Percentiles rank a stretch among this genome's conserved stretches.
Evolutionary conservation across 2,888 invertebrate genomes (phyloP).

Genomic region (Chaetoderma sp.): DNA sequence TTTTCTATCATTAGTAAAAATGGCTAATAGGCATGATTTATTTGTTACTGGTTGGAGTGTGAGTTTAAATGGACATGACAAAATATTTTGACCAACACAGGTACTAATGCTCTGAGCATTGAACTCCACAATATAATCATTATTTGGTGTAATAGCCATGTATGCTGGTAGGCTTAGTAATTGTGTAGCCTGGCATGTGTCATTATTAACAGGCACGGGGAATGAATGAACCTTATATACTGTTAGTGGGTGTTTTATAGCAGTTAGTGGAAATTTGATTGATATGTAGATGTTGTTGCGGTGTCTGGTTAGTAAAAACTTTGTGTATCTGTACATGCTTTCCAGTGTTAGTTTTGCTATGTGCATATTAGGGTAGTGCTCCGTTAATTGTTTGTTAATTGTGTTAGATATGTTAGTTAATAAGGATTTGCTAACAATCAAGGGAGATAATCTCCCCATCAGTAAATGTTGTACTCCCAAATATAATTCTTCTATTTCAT

Average conservation of each 20-base stretch:
- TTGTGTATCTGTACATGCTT: not conserved
- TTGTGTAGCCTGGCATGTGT: not conserved
- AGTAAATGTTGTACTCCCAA: not conserved
- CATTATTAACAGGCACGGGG: not conserved
- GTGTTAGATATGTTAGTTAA: not conserved
- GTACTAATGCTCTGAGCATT: too few relatives aligned
- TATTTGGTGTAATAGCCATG: too few relatives aligned
- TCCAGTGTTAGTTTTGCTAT: not conserved
- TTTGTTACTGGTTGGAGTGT: too few relatives aligned
- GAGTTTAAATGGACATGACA: too few relatives aligned
- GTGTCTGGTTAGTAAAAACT: not conserved
- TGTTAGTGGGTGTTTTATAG: not conserved
- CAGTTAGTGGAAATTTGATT: not conserved
- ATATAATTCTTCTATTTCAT: not conserved
- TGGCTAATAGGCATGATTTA: too few relatives aligned
- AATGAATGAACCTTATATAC: not conserved
- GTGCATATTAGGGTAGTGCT: not conserved
- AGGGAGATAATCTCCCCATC: not conserved
- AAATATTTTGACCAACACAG: too few relatives aligned
- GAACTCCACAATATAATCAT: too few relatives aligned
- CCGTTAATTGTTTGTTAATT: not conserved
- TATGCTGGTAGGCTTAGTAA: not conserved
- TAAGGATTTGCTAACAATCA: not conserved
- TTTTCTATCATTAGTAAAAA: too few relatives aligned
- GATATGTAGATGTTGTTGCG: not conserved